A percentile compares a stretch with the other conserved stretches of the same genome.
phyloP scores from a whole-genome alignment of 2,797 vertebrate species.

The Naso thynnoides region DNA sequence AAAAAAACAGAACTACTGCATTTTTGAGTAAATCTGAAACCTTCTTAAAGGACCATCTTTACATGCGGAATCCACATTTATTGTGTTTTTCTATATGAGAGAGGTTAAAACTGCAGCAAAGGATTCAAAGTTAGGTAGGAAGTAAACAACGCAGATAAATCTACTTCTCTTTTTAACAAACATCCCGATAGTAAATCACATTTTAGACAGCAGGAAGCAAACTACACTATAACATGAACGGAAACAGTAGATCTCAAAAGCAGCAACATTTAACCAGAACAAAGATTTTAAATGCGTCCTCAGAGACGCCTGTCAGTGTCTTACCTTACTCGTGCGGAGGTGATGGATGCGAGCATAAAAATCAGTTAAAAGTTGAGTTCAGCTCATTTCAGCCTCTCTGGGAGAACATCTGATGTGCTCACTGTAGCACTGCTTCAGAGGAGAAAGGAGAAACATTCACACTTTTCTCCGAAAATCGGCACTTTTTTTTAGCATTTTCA shows the following conservation, averaged over 20 bases:
- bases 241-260: not conserved
- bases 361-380: slow-evolving; percentile 9
- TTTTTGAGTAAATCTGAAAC: not conserved
- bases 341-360: slow-evolving; percentile 1
- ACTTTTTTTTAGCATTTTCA: slow-evolving; percentile 10
- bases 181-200: not conserved
- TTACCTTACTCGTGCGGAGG: slow-evolving; percentile 56
- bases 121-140: not conserved
- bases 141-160: not conserved
- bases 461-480: not conserved
- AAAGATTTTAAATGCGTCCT: not conserved
- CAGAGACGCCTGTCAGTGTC: not conserved
- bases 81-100: not conserved
- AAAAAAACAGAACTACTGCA: slow-evolving; percentile 12
- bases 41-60: not conserved
- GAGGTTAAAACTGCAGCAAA: not conserved
- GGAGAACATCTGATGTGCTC: slow-evolving; percentile 19
- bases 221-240: not conserved
- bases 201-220: not conserved
- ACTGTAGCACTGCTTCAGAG: slow-evolving; percentile 9
- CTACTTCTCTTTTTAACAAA: not conserved
- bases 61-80: not conserved
- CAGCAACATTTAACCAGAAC: not conserved
- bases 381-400: slow-evolving; percentile 55
- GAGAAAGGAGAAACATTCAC: slow-evolving; percentile 73